Conservation (phyloP, 2,797 vertebrate genomes). For the Gymnocypris eckloni region DNA sequence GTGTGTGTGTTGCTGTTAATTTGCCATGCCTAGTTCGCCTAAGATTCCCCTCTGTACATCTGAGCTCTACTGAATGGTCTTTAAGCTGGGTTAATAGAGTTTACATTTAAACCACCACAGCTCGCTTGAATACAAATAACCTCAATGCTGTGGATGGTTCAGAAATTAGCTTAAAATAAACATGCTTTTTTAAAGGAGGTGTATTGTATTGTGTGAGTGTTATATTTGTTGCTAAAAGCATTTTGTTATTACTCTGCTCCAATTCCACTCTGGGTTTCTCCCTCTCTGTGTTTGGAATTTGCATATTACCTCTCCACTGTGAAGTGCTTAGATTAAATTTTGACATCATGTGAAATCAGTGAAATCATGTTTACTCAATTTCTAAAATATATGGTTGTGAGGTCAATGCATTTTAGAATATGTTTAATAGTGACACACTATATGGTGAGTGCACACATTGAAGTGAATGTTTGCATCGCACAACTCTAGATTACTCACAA, state of each 20-base stretch:
- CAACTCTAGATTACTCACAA: too few relatives aligned
- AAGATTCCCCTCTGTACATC: conserved; percentile 24
- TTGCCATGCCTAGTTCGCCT: conserved; percentile 28
- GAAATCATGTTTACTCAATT: neutral
- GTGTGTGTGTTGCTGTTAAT: conserved; percentile 16
- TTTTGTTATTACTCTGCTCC: conserved; percentile 4
- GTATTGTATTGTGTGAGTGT: neutral
- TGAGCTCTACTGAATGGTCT: conserved; percentile 45
- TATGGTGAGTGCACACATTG: neutral
- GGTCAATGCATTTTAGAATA: neutral
- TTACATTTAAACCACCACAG: conserved; percentile 30
- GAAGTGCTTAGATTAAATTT: neutral
- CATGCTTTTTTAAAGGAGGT: neutral
- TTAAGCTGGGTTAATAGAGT: conserved; percentile 53
- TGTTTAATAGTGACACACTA: neutral
- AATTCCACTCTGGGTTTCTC: conserved; percentile 10
- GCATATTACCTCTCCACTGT: neutral
- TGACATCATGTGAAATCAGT: too few relatives aligned
- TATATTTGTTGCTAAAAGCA: conserved; percentile 6
- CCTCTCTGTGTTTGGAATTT: neutral
- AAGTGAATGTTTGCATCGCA: too few relatives aligned
- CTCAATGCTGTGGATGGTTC: conserved; percentile 9
- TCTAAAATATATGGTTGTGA: neutral
- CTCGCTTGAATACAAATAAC: conserved; percentile 34
- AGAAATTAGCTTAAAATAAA: conserved; percentile 33